These are phyloP conservation scores for Petroica traversi DNA, from an alignment of 2,113 vertebrate genomes.

Conservation along the genomic window DNA sequence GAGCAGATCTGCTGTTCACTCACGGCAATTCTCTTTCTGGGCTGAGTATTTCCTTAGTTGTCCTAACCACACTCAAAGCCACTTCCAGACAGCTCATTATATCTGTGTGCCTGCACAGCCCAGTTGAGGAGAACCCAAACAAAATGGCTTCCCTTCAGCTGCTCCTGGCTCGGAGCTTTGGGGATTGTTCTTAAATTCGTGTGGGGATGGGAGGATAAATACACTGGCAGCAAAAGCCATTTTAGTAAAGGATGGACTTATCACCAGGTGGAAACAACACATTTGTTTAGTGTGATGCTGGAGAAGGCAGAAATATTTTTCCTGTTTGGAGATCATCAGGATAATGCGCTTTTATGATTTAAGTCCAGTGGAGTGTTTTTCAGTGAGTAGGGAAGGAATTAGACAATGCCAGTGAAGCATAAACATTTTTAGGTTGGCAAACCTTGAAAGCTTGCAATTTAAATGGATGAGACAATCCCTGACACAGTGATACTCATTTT, in stretches of 20 bases:
- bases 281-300: neutral
- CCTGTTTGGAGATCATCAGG: neutral
- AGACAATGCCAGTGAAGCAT: neutral
- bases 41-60: neutral
- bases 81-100: neutral
- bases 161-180: neutral
- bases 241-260: neutral
- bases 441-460: neutral
- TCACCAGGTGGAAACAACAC: neutral
- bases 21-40: rapidly evolving
- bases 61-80: neutral
- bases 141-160: neutral
- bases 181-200: neutral
- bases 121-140: neutral
- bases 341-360: neutral
- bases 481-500: neutral
- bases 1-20: neutral
- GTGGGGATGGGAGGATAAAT: neutral
- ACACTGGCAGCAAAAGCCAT: neutral
- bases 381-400: neutral
- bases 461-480: neutral
- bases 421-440: neutral
- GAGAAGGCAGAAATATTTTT: neutral
- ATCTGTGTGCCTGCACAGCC: neutral
- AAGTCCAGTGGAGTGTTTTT: neutral